Conservation (phyloP, 2,113 vertebrate genomes). For the Abramis brama region DNA sequence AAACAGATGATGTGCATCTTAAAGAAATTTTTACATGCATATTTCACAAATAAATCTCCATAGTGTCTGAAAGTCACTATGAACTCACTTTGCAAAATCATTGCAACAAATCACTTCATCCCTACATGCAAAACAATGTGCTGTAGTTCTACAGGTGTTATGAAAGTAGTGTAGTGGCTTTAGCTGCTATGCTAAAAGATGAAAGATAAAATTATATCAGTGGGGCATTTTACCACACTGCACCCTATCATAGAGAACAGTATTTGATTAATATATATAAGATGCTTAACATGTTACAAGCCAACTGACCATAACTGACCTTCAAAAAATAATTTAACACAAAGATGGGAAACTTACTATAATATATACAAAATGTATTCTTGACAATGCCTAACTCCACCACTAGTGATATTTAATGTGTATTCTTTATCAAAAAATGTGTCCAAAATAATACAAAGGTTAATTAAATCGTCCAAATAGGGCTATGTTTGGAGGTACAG, state of each 20-base stretch:
- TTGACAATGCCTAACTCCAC: no score
- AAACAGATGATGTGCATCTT: neutral
- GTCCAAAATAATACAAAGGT: no score
- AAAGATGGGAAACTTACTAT: no score
- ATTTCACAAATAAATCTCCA: neutral
- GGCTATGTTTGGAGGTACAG: neutral
- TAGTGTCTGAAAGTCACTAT: neutral
- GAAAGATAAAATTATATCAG: neutral
- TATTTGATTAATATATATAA: neutral
- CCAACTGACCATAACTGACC: no score
- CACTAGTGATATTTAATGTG: no score
- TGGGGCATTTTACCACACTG: neutral
- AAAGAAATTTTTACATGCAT: neutral
- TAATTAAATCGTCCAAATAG: neutral
- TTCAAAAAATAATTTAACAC: no score
- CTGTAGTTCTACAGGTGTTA: neutral
- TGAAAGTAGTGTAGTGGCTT: neutral
- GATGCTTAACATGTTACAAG: no score
- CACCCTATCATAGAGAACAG: neutral
- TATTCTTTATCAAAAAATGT: neutral
- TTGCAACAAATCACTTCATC: neutral
- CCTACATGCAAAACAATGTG: neutral
- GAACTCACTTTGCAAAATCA: neutral
- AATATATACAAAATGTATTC: no score
- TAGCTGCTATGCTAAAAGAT: neutral